These are phyloP conservation scores for Zoanthus sociatus DNA, from an alignment of 92 coral and sea anemone species.

Conservation along the genomic window DNA sequence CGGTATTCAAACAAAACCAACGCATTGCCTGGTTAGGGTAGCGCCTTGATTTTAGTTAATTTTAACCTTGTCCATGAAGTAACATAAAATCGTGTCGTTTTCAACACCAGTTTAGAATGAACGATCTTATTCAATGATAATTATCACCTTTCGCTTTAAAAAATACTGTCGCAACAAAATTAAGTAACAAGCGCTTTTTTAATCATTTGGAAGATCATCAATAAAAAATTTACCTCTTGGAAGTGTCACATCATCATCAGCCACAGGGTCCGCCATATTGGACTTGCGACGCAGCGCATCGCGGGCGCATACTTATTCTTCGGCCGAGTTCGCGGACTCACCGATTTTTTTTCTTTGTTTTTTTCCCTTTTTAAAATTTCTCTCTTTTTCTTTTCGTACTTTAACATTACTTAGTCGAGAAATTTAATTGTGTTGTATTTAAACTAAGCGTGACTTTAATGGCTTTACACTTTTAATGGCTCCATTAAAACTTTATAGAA, in stretches of 20 bases:
- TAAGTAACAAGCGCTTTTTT: not conserved
- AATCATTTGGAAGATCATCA: not conserved
- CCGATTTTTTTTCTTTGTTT: too few relatives aligned
- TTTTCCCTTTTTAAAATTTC: not conserved
- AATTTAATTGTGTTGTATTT: too few relatives aligned
- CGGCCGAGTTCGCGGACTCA: slow-evolving; percentile 24
- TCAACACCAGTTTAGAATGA: too few relatives aligned
- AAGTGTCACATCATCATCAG: slow-evolving; percentile 96
- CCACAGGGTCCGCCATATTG: slow-evolving; percentile 98
- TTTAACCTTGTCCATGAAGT: too few relatives aligned
- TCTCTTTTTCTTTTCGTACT: not conserved
- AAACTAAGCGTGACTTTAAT: too few relatives aligned
- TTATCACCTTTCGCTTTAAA: not conserved
- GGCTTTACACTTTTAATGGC: too few relatives aligned
- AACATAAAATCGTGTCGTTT: too few relatives aligned
- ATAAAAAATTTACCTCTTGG: slow-evolving; percentile 83
- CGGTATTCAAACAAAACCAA: not conserved
- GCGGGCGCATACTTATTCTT: slow-evolving; percentile 45
- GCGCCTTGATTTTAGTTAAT: too few relatives aligned
- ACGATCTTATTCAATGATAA: too few relatives aligned
- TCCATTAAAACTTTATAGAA: too few relatives aligned
- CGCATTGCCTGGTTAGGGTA: not conserved
- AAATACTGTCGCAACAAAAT: not conserved
- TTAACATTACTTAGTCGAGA: too few relatives aligned
- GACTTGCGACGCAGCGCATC: slow-evolving; percentile 31